Evolutionary conservation across 2,888 invertebrate genomes (phyloP), one percentile per base, ranked within the genome.

Genomic region (Papilio demoleus): DNA sequence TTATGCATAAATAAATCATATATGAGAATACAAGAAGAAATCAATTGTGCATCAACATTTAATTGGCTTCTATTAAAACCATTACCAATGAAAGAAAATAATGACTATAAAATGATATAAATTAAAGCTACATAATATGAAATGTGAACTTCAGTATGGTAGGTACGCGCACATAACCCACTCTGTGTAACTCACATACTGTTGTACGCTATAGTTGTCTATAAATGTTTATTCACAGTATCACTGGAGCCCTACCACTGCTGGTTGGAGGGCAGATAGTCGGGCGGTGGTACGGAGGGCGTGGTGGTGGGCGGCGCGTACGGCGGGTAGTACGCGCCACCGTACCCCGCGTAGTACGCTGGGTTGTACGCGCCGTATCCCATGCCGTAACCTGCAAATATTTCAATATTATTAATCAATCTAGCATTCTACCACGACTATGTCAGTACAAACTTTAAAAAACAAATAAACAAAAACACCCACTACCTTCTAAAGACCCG

Each of bases 281-380:
- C 87, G 0, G 86, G 83, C 66, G 82, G 75, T 17, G 72, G 56
- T 38, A 59, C 69, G n/a, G 74, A 68, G 34, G 82, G 77, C 6
- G 82, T 77, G 42, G 77, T 75, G 50, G 81, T 73, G 56, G 81
- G 75, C 59, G 88, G 85, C 65, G 82, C 88, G 70, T 85, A 82
- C 9, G 93, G 88, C 80, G 93, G 93, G 76, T 94, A 93, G 68
- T 90, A 82, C 64, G 92, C 84, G 73, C 88, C 88, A 14, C 92
- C 91, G 81, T 94, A 94, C 58, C 92, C 93, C 24, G 92, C 93
- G 82, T 94, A 94, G 77, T 93, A 94, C 45, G 93, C 87, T 38
- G 93, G 87, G 75, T 88, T 90, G 74, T 89, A 92, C 64, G 82
- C 87, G 12, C 88, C 87, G 75, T 90, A 92, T 1, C 89, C 88